Evolutionary conservation across 2,888 invertebrate species (phyloP), one percentile per base, ranked within the genome.

Genomic region (Achlya flavicornis): DNA sequence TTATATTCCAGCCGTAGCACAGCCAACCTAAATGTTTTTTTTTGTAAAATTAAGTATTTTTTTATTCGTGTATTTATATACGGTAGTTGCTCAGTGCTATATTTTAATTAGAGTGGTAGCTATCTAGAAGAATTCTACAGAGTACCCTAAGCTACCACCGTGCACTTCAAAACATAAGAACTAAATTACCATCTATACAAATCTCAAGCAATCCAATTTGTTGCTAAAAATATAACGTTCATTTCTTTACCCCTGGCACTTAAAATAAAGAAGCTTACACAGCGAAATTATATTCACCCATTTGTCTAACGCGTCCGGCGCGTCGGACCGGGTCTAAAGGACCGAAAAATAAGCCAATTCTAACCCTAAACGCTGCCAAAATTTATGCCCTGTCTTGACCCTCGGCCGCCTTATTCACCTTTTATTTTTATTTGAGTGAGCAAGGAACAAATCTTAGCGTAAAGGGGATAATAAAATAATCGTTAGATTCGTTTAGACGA

Each of bases 391-490:
- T 80, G 77, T 81, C 88, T 90, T 92, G 93, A 92, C 93, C 93
- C 93, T 87, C 83, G 81, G 53, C 19, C 60, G 60, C 60, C 60
- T 60, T 60, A 60, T 19, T 93, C 93, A 93, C 93, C 92, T 93
- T 91, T 93, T 92, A 93, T 92, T 93, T 93, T 93, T 93, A 93
- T 93, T 93, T 92, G 91, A 93, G 87, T 93, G 93, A 93, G 92
- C 93, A 93, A 93, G 93, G 87, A 93, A 93, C 93, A 93, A 93
- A 93, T 93, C 93, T 93, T 93, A 93, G 92, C 86, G 92, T 86
- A 91, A 91, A 92, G 91, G 89, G 92, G 91, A 93, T 93, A 93
- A 93, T 93, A 93, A 93, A 93, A 93, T 93, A 93, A 93, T 93
- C 93, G 93, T 93, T 93, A 92, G 90, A 92, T 93, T 92, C 93